These are phyloP conservation scores for Aurelia aurita complex sp. Pacific DNA, from an alignment of 30 jellyfish, hydroid and myxozoan species.

Conservation along the genomic window DNA sequence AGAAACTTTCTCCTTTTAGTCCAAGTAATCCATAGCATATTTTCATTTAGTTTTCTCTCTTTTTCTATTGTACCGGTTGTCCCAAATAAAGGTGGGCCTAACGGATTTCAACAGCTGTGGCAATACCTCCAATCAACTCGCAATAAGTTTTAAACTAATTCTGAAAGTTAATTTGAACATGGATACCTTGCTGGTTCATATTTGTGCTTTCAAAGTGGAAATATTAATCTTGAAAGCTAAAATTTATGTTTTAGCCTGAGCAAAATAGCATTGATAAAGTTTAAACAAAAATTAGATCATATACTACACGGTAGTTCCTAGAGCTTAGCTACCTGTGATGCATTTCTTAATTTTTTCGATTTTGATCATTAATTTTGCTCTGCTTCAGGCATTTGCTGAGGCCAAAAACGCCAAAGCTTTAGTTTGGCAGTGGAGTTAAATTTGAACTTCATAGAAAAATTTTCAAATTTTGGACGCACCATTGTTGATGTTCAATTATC, in stretches of 20 bases:
- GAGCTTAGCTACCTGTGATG: neutral
- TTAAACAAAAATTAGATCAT: neutral
- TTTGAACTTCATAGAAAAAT: neutral
- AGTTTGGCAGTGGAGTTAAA: neutral
- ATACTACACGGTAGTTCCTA: neutral
- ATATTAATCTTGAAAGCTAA: neutral
- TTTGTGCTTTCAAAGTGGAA: neutral
- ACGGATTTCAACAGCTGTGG: neutral
- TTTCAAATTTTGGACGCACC: neutral
- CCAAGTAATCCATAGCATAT: neutral
- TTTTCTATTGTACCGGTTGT: neutral
- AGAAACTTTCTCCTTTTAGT: neutral
- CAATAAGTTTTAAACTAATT: neutral
- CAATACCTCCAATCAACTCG: neutral
- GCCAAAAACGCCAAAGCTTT: neutral
- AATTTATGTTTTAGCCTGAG: neutral
- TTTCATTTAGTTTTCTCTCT: neutral
- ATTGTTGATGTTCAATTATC: neutral
- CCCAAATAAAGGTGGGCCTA: conserved; percentile 3
- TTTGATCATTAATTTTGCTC: neutral
- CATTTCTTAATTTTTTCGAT: neutral
- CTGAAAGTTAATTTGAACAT: neutral
- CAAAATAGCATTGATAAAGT: neutral
- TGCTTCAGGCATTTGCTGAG: neutral
- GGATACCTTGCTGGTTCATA: neutral